Percentiles rank a stretch among this genome's conserved stretches.
phyloP scores from a whole-genome alignment of 2,888 invertebrate genomes.

The Liposcelis brunnea region DNA sequence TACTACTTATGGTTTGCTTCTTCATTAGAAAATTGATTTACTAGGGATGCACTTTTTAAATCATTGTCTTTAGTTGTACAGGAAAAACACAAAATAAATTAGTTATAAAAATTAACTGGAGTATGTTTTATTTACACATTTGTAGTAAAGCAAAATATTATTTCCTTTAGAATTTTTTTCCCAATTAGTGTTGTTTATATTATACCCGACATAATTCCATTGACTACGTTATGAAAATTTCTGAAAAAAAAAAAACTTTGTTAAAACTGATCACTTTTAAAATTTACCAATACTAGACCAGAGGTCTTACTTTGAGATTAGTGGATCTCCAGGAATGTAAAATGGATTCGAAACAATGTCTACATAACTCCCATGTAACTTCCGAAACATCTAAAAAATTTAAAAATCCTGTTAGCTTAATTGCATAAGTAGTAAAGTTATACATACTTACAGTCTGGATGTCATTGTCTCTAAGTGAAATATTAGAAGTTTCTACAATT shows the following conservation, averaged over 20 bases:
- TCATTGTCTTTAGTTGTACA: too few relatives aligned
- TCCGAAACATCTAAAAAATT: conserved; percentile 56
- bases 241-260: conserved; percentile 17
- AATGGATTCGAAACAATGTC: conserved; percentile 95
- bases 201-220: conserved; percentile 19
- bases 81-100: too few relatives aligned
- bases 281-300: not conserved
- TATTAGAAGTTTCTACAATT: conserved; percentile 78
- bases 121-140: too few relatives aligned
- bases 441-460: conserved; percentile 57
- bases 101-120: too few relatives aligned
- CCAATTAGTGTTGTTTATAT: not conserved
- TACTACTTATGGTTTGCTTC: too few relatives aligned
- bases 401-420: conserved; percentile 1
- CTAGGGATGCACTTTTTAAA: too few relatives aligned
- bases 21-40: too few relatives aligned
- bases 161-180: too few relatives aligned
- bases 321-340: conserved; percentile 79
- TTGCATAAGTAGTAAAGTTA: conserved; percentile 8
- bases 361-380: conserved; percentile 80
- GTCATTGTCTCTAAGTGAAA: conserved; percentile 80
- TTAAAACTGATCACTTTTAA: not conserved
- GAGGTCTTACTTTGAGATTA: conserved; percentile 60
- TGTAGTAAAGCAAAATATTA: too few relatives aligned
- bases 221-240: conserved; percentile 20